Percentiles rank a stretch among this genome's conserved stretches.
phyloP scores from a whole-genome alignment of 2,888 invertebrate species.

The Eupithecia dodoneata region DNA sequence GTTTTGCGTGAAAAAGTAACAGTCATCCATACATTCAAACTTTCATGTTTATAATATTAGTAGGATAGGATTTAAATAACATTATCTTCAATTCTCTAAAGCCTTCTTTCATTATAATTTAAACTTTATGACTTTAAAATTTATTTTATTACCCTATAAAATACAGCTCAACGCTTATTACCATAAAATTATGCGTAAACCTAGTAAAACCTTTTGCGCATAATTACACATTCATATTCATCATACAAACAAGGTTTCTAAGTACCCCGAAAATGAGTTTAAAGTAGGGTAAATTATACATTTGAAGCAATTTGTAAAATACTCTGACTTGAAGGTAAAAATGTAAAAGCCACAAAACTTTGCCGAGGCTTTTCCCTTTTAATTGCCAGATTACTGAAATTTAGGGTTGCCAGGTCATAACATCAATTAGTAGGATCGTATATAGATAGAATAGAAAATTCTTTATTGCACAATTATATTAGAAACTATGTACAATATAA shows the following conservation, averaged over 20 bases:
- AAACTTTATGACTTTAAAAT: slow-evolving; percentile 6
- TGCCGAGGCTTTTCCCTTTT: background rate
- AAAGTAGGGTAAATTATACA: slow-evolving; percentile 5
- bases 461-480: too few species aligned
- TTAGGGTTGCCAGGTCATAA: too few species aligned
- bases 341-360: background rate
- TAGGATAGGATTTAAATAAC: too few species aligned
- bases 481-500: too few species aligned
- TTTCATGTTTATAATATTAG: too few species aligned
- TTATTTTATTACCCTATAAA: slow-evolving; percentile 25
- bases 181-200: slow-evolving; percentile 28
- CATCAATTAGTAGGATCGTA: too few species aligned
- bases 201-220: slow-evolving; percentile 30
- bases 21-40: too few species aligned
- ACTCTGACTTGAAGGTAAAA: background rate
- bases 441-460: too few species aligned
- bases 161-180: slow-evolving; percentile 28
- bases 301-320: slow-evolving; percentile 4
- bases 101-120: background rate
- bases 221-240: slow-evolving; percentile 38
- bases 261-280: slow-evolving; percentile 28
- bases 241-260: slow-evolving; percentile 32
- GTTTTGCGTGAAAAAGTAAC: too few species aligned
- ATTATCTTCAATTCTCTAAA: background rate
- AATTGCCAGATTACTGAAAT: background rate